Evolutionary conservation across 2,113 vertebrate species (phyloP).

Genomic region (Prochilodus magdalenae): DNA sequence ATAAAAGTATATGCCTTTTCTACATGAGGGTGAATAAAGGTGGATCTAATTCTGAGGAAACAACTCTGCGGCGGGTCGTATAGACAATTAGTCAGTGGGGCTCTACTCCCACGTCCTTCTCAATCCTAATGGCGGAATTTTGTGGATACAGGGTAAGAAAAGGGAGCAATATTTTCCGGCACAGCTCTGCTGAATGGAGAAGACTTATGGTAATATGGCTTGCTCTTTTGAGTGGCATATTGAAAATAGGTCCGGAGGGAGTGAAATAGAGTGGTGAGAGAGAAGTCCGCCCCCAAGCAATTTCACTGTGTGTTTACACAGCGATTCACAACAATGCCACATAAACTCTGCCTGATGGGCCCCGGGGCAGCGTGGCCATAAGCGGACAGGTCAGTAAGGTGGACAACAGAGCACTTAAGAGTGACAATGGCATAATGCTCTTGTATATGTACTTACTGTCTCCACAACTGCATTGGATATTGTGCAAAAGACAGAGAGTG

Average conservation of each 20-base stretch:
- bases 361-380: conserved; percentile 25
- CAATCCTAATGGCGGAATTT: conserved; percentile 27
- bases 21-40: neutral
- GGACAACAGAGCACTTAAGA: neutral
- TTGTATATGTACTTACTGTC: neutral
- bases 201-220: conserved; percentile 55
- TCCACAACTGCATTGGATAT: neutral
- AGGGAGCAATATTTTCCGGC: conserved; percentile 45
- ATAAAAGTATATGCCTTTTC: neutral
- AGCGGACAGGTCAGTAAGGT: neutral
- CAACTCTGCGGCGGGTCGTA: conserved; percentile 6
- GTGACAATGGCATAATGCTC: neutral
- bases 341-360: conserved; percentile 43
- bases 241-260: conserved; percentile 56
- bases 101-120: conserved; percentile 18
- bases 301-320: conserved; percentile 56
- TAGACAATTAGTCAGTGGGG: neutral
- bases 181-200: conserved; percentile 37
- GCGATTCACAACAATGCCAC: conserved; percentile 52
- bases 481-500: conserved; percentile 7
- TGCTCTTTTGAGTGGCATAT: conserved; percentile 54
- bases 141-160: conserved; percentile 24
- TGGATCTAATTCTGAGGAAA: conserved; percentile 11
- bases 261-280: conserved; percentile 45
- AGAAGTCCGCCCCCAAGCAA: conserved; percentile 40